These are phyloP conservation scores for Autographa gamma DNA, from an alignment of 2,888 invertebrate species.

Conservation along the genomic window DNA sequence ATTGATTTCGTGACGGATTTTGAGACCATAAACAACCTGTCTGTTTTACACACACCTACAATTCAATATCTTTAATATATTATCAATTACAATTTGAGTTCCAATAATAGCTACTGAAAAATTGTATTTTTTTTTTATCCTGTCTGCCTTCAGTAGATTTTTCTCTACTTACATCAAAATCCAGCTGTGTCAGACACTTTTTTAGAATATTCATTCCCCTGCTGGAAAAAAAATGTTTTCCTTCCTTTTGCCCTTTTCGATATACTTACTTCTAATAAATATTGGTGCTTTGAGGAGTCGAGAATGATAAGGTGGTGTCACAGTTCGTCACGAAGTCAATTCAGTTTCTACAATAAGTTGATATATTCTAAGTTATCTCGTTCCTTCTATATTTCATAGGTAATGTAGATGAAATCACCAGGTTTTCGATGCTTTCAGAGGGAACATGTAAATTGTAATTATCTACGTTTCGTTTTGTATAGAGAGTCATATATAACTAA, in stretches of 20 bases:
- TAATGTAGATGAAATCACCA: conserved; percentile 18
- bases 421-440: conserved; percentile 46
- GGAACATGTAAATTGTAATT: conserved; percentile 73
- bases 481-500: conserved; percentile 82
- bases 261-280: no score
- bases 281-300: no score
- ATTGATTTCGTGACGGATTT: conserved; percentile 10
- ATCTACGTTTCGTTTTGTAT: conserved; percentile 77
- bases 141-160: no score
- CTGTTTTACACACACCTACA: no score
- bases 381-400: conserved; percentile 30
- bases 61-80: no score
- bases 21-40: background rate
- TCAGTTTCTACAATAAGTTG: conserved; percentile 1
- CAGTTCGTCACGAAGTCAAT: conserved; percentile 6
- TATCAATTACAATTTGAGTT: no score
- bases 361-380: conserved; percentile 25
- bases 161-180: no score
- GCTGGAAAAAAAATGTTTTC: background rate
- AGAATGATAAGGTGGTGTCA: no score
- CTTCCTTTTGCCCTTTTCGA: no score
- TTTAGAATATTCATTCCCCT: background rate
- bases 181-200: no score
- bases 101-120: no score
- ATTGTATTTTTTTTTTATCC: no score